phyloP scores from a whole-genome alignment of 1,140 invertebrate species.

The Papilio xuthus region DNA sequence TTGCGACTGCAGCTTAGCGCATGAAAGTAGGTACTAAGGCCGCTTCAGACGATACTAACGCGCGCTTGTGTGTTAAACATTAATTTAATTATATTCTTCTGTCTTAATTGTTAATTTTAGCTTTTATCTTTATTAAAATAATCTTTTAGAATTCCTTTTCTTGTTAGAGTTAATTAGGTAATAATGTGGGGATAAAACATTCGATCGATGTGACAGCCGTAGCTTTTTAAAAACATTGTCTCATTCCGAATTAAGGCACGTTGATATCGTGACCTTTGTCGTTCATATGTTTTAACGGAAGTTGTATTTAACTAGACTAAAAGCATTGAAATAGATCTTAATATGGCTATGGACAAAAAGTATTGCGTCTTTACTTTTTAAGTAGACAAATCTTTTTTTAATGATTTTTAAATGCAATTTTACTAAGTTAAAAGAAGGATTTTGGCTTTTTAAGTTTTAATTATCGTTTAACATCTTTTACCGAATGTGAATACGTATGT shows the following conservation, averaged over 20 bases:
- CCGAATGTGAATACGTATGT: background rate
- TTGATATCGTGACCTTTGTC: background rate
- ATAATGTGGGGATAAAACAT: constrained; percentile 25
- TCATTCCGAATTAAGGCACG: background rate
- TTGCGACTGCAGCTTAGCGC: constrained; percentile 63
- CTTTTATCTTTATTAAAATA: constrained; percentile 34
- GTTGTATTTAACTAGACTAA: constrained; percentile 1
- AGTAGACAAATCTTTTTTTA: too few relatives aligned
- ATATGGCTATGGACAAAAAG: too few relatives aligned
- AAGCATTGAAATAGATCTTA: background rate
- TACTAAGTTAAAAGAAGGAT: too few relatives aligned
- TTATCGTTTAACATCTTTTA: background rate
- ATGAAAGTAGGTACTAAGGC: constrained; percentile 64
- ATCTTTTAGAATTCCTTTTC: background rate
- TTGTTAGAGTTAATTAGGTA: too few relatives aligned
- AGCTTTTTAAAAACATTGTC: background rate
- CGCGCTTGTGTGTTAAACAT: background rate
- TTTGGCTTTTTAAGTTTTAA: too few relatives aligned
- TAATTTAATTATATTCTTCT: constrained; percentile 47
- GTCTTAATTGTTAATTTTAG: constrained; percentile 46
- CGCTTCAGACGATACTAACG: constrained; percentile 19
- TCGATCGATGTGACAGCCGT: constrained; percentile 25
- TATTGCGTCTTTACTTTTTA: too few relatives aligned
- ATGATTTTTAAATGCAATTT: too few relatives aligned
- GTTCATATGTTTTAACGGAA: background rate